Evolutionary conservation across 2,113 vertebrate species (phyloP).

Genomic region (Sphaerodactylus townsendi): DNA sequence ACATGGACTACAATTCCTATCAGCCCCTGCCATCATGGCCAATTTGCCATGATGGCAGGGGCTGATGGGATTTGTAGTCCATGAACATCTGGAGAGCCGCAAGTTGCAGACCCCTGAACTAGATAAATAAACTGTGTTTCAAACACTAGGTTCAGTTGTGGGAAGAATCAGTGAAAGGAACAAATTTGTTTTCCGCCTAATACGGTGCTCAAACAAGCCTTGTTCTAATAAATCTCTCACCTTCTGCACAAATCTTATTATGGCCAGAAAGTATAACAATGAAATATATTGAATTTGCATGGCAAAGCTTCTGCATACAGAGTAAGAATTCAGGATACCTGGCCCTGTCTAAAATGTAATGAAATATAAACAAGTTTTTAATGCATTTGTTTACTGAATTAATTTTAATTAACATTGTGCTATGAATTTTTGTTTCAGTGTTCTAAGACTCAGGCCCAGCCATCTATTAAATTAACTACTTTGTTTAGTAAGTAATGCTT

Average conservation of each 20-base stretch:
- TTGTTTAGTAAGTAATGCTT: constrained; percentile 4
- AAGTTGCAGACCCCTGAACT: no score
- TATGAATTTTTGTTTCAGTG: background rate
- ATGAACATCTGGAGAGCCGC: no score
- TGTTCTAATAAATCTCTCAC: background rate
- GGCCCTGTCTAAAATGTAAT: background rate
- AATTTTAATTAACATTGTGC: background rate
- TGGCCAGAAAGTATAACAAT: background rate
- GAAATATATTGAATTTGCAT: background rate
- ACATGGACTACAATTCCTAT: no score
- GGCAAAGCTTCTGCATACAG: background rate
- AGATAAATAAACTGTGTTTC: background rate
- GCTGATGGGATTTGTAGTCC: no score
- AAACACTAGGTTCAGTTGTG: background rate
- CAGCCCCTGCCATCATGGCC: no score
- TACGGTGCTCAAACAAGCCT: background rate
- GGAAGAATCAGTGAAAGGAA: background rate
- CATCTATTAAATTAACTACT: constrained; percentile 24
- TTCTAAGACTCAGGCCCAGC: constrained; percentile 23
- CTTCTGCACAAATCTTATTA: background rate
- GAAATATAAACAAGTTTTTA: constrained; percentile 2
- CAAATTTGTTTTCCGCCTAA: background rate
- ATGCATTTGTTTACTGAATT: background rate
- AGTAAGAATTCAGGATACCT: background rate
- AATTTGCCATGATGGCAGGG: no score